Conservation (phyloP, 2,113 vertebrate genomes). For the Hydrochoerus hydrochaeris region DNA sequence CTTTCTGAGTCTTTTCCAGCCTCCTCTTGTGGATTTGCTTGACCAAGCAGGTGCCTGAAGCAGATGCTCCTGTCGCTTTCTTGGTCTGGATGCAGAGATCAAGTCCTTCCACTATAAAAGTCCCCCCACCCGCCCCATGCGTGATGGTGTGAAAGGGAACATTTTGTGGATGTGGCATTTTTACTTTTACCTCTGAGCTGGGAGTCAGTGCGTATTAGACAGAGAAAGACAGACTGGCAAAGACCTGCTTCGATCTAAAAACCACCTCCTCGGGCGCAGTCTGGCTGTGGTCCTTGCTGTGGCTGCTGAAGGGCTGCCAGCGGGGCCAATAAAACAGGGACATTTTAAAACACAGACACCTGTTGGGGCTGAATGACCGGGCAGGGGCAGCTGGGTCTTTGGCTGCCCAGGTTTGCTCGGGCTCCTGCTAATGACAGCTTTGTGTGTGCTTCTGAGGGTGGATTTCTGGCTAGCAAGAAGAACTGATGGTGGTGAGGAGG, state of each 20-base stretch:
- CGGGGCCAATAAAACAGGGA: neutral
- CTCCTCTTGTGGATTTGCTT: neutral
- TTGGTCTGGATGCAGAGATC: neutral
- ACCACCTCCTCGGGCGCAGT: neutral
- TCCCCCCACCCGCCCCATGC: too few relatives aligned
- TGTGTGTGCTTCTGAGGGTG: conserved; percentile 17
- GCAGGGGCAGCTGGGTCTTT: neutral
- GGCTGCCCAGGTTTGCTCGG: neutral
- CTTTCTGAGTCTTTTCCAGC: neutral
- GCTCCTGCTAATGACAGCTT: conserved; percentile 40
- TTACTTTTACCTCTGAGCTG: neutral
- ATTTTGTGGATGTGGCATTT: neutral
- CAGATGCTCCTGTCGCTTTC: neutral
- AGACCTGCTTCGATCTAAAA: neutral
- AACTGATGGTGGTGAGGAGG: neutral
- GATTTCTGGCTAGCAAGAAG: conserved; percentile 59
- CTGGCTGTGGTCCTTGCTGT: neutral
- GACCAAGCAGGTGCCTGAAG: neutral
- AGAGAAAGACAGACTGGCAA: neutral
- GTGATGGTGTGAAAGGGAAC: neutral
- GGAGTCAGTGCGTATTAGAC: neutral
- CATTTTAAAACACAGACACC: neutral
- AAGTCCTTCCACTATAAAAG: neutral
- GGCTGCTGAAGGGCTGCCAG: neutral
- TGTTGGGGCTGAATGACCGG: neutral